Percentiles rank a stretch among this genome's conserved stretches.
Evolutionary conservation across 2,888 invertebrate species (phyloP).

Genomic region (Hirtodrosophila trivittata): DNA sequence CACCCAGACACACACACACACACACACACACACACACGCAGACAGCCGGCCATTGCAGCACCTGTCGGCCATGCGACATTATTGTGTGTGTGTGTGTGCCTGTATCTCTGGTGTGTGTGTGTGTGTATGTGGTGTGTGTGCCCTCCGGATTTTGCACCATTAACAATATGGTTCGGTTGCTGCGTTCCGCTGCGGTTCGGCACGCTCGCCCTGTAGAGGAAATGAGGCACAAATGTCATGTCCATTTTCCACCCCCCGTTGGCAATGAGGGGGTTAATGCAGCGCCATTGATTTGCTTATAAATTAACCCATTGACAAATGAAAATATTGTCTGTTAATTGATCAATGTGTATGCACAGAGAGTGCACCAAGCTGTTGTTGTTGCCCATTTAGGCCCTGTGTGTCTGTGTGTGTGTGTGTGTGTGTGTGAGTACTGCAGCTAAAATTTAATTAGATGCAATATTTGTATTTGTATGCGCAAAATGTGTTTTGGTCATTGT

Average conservation of each 20-base stretch:
- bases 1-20: conserved; percentile 43
- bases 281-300: conserved; percentile 76
- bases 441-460: conserved; percentile 81
- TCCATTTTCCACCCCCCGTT: conserved; percentile 16
- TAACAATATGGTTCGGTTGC: conserved; percentile 71
- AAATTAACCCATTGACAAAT: conserved; percentile 84
- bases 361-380: conserved; percentile 42
- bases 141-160: conserved; percentile 76
- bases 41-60: conserved; percentile 77
- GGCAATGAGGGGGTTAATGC: conserved; percentile 44
- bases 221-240: conserved; percentile 54
- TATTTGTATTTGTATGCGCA: conserved; percentile 62
- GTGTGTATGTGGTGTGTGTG: conserved; percentile 47
- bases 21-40: conserved; percentile 25
- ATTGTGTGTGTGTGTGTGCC: conserved; percentile 12
- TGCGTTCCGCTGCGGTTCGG: conserved; percentile 39
- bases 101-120: conserved; percentile 5
- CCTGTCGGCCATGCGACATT: conserved; percentile 73
- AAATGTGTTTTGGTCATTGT: conserved; percentile 48
- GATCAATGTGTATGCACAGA: conserved; percentile 82
- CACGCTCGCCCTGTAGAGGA: conserved; percentile 60
- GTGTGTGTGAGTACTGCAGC: conserved; percentile 51
- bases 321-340: conserved; percentile 84
- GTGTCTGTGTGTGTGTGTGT: conserved; percentile 21
- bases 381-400: conserved; percentile 31